Conservation (phyloP, 2,797 vertebrate species). For the Prunella strophiata region DNA sequence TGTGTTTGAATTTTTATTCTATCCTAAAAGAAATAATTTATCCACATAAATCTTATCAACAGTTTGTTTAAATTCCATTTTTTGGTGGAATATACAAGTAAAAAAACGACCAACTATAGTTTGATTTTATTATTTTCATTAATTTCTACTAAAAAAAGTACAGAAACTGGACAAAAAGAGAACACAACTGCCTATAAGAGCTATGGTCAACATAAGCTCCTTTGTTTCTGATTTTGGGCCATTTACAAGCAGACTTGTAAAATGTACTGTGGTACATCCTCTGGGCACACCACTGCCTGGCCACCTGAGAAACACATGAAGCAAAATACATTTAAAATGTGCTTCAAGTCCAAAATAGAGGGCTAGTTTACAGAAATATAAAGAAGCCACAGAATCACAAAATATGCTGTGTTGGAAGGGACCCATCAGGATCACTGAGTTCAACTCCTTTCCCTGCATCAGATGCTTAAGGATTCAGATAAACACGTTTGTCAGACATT, state of each 20-base stretch:
- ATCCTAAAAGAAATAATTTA: not conserved
- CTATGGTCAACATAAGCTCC: not conserved
- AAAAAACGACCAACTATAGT: not conserved
- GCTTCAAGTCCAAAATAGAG: not conserved
- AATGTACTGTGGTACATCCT: not conserved
- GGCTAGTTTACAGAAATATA: not conserved
- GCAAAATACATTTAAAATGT: not conserved
- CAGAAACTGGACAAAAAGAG: not conserved
- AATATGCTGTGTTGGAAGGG: not conserved
- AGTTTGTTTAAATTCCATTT: not conserved
- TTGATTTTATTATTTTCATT: not conserved
- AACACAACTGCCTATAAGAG: not conserved
- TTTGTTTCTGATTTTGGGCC: not conserved
- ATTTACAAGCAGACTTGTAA: constrained; percentile 14
- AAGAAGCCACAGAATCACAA: not conserved
- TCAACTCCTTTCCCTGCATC: not conserved
- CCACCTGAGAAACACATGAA: not conserved
- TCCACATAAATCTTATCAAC: not conserved
- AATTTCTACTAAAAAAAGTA: not conserved
- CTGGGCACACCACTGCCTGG: not conserved
- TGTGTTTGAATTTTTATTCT: not conserved
- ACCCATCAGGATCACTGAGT: not conserved
- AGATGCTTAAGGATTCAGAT: not conserved
- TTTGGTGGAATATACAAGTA: not conserved
- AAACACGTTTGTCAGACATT: not conserved